Percentiles rank a stretch among this genome's conserved stretches.
Conservation (phyloP, 2,113 vertebrate species). For the Porphyrio hochstetteri region DNA sequence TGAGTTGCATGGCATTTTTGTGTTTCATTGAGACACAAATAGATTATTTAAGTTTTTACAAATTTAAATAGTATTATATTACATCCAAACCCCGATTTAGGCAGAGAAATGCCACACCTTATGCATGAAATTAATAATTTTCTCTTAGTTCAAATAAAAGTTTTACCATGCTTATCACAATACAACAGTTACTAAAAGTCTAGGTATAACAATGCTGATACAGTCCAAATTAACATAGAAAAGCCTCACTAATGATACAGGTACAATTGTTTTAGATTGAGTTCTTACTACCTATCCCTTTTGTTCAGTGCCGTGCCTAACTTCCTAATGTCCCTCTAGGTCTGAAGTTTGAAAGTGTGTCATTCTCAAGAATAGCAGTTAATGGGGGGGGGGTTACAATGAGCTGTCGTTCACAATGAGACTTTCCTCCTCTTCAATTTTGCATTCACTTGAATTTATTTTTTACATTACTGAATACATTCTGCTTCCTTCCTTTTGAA, state of each 20-base stretch:
- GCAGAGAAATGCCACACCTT: not conserved
- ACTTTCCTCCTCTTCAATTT: not conserved
- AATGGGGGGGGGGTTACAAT: not conserved
- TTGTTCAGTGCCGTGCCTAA: not conserved
- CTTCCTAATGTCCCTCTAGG: not conserved
- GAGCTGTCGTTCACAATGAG: not conserved
- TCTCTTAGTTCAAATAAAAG: not conserved
- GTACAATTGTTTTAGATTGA: not conserved
- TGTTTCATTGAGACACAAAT: not conserved
- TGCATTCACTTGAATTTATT: not conserved
- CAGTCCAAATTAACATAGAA: not conserved
- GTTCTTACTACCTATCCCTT: not conserved
- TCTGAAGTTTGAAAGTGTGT: not conserved
- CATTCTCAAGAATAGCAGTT: not conserved
- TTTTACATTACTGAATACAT: not conserved
- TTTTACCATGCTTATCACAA: not conserved
- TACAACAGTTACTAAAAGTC: not conserved
- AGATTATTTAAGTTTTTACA: not conserved
- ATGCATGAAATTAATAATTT: not conserved
- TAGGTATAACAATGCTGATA: not conserved
- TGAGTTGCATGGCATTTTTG: accelerated
- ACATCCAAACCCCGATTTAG: not conserved
- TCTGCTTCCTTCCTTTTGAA: not conserved
- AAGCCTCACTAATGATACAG: not conserved
- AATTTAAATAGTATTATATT: not conserved